Percentiles rank a stretch among this genome's conserved stretches.
phyloP scores from a whole-genome alignment of 30 jellyfish, hydroid and myxozoan species.

The Nemopilema nomurai region DNA sequence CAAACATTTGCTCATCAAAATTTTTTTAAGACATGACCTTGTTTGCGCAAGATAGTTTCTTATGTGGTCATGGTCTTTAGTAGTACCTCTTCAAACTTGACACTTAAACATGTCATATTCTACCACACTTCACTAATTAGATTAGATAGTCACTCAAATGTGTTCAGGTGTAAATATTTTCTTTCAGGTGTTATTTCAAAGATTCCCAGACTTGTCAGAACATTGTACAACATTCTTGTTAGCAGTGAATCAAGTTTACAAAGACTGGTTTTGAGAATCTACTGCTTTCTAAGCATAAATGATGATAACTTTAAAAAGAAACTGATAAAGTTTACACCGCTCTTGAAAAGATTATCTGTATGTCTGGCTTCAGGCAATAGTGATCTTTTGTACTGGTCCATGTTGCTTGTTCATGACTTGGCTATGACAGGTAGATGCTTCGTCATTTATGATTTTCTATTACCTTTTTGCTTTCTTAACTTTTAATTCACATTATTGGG shows the following conservation, averaged over 20 bases:
- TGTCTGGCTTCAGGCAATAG: constrained; percentile 83
- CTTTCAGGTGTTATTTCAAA: constrained; percentile 45
- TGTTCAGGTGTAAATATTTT: background rate
- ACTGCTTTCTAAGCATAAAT: constrained; percentile 68
- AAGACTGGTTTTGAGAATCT: constrained; percentile 70
- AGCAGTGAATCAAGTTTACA: constrained; percentile 81
- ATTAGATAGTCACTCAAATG: too few species aligned
- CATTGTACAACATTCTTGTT: constrained; percentile 62
- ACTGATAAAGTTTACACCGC: constrained; percentile 58
- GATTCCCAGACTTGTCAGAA: constrained; percentile 78
- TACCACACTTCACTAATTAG: too few species aligned
- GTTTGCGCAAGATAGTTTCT: too few species aligned
- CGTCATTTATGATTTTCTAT: background rate
- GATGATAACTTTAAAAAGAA: constrained; percentile 56
- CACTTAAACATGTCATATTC: too few species aligned
- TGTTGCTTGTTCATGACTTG: constrained; percentile 83
- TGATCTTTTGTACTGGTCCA: constrained; percentile 80
- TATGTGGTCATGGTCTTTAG: too few species aligned
- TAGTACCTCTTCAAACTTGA: too few species aligned
- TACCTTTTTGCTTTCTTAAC: background rate
- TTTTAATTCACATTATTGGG: too few species aligned
- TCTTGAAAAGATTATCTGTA: constrained; percentile 70
- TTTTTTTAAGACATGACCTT: too few species aligned
- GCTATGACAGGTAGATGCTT: constrained; percentile 74
- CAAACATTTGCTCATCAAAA: too few species aligned